These are phyloP conservation scores for Leptinotarsa texana DNA, from an alignment of 1,140 invertebrate genomes.

Conservation along the genomic window DNA sequence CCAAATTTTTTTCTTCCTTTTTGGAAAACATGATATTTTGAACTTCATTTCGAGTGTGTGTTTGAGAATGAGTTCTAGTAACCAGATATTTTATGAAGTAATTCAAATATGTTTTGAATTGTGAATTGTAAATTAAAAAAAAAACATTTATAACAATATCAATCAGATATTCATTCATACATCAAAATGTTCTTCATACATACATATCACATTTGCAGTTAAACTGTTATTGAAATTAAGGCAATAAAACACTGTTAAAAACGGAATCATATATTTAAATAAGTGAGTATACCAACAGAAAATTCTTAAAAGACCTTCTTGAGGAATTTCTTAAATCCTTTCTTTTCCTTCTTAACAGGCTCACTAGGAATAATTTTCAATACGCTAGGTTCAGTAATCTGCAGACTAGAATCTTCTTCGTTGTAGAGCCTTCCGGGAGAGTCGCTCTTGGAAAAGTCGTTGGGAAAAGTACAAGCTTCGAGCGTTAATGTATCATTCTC, in stretches of 20 bases:
- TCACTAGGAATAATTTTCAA: slow-evolving; percentile 23
- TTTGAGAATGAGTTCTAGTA: too few relatives aligned
- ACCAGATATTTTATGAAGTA: too few relatives aligned
- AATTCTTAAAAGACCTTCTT: slow-evolving; percentile 48
- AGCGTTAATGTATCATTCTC: slow-evolving; percentile 49
- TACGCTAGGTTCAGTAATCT: slow-evolving; percentile 33
- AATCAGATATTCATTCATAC: too few relatives aligned
- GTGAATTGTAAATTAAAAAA: too few relatives aligned
- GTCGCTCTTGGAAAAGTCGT: slow-evolving; percentile 3
- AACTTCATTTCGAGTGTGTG: too few relatives aligned
- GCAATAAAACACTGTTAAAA: not conserved
- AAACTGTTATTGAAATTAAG: too few relatives aligned
- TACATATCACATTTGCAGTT: too few relatives aligned
- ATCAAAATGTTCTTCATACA: too few relatives aligned
- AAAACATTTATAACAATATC: too few relatives aligned
- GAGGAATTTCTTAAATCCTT: slow-evolving; percentile 50
- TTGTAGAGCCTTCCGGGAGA: slow-evolving; percentile 1
- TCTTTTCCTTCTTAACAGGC: slow-evolving; percentile 48
- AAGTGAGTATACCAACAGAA: not conserved
- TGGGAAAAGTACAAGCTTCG: slow-evolving; percentile 35
- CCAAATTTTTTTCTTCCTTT: too few relatives aligned
- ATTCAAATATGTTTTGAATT: too few relatives aligned
- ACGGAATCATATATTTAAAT: not conserved
- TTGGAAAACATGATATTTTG: too few relatives aligned
- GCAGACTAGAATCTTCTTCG: slow-evolving; percentile 29